These are phyloP conservation scores for Maconellicoccus hirsutus DNA, from an alignment of 1,140 invertebrate genomes.

Conservation along the genomic window DNA sequence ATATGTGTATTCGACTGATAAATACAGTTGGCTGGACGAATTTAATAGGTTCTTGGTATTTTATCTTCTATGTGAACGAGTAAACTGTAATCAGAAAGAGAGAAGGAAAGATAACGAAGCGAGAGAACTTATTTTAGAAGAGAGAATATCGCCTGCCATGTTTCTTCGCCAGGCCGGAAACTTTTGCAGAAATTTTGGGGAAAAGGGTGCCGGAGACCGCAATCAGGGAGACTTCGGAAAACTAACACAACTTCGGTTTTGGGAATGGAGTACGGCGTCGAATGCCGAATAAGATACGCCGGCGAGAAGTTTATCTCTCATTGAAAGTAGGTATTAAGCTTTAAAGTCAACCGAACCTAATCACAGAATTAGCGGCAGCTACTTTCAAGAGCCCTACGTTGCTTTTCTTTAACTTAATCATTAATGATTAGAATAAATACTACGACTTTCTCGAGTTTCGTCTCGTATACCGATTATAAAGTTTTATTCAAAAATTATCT, in stretches of 20 bases:
- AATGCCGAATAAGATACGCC: not conserved
- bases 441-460: too few species aligned
- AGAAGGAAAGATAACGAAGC: slow-evolving; percentile 19
- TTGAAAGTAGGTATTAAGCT: slow-evolving; percentile 9
- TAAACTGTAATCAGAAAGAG: slow-evolving; percentile 17
- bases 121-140: slow-evolving; percentile 16
- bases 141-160: slow-evolving; percentile 8
- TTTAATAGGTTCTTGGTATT: slow-evolving; percentile 17
- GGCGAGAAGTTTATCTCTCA: slow-evolving; percentile 3
- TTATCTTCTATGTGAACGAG: slow-evolving; percentile 13
- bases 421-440: not conserved
- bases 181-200: slow-evolving; percentile 6
- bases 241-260: slow-evolving; percentile 4
- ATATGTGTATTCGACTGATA: slow-evolving; percentile 15
- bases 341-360: slow-evolving; percentile 8
- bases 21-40: slow-evolving; percentile 22
- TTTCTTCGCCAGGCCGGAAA: slow-evolving; percentile 13
- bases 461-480: too few species aligned
- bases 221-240: slow-evolving; percentile 2
- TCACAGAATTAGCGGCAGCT: slow-evolving; percentile 2
- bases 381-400: not conserved
- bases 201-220: slow-evolving; percentile 1
- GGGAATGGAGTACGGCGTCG: not conserved
- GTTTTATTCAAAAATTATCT: too few species aligned
- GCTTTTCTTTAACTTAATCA: slow-evolving; percentile 5